Evolutionary conservation across 2,797 vertebrate species (phyloP).

Genomic region (Melanotaenia nigrans): DNA sequence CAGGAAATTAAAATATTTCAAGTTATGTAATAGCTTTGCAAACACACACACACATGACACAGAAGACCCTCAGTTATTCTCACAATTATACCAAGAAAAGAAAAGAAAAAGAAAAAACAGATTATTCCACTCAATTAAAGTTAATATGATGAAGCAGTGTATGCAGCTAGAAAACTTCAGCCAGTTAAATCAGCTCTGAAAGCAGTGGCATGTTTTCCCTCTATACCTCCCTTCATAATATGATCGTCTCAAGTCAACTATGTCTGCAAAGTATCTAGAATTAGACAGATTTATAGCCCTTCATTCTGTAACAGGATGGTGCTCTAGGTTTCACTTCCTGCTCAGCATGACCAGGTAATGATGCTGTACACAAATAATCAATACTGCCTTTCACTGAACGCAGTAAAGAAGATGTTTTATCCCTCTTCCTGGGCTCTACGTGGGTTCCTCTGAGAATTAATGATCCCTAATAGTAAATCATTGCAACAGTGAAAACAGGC

Average conservation of each 20-base stretch:
- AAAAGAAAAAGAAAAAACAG: background rate
- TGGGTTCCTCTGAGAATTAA: slow-evolving; percentile 42
- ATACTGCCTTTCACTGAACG: slow-evolving; percentile 63
- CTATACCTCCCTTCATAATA: background rate
- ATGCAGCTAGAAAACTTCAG: background rate
- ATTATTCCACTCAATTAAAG: background rate
- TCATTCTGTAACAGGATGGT: slow-evolving; percentile 48
- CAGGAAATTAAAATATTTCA: background rate
- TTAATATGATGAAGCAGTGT: background rate
- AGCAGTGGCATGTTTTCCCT: background rate
- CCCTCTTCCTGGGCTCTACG: slow-evolving; percentile 53
- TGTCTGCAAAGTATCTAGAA: background rate
- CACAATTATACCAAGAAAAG: background rate
- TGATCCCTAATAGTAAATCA: slow-evolving; percentile 33
- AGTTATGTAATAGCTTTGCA: background rate
- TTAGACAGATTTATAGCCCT: background rate
- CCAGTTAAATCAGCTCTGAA: background rate
- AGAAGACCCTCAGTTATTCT: background rate
- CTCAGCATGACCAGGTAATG: slow-evolving; percentile 52
- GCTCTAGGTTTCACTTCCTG: slow-evolving; percentile 58
- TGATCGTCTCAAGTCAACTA: background rate
- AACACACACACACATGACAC: background rate
- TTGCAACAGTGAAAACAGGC: background rate
- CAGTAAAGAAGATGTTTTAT: slow-evolving; percentile 66
- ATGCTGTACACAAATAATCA: slow-evolving; percentile 69